Evolutionary conservation across 1,140 invertebrate species (phyloP).

Genomic region (Procambarus clarkii): DNA sequence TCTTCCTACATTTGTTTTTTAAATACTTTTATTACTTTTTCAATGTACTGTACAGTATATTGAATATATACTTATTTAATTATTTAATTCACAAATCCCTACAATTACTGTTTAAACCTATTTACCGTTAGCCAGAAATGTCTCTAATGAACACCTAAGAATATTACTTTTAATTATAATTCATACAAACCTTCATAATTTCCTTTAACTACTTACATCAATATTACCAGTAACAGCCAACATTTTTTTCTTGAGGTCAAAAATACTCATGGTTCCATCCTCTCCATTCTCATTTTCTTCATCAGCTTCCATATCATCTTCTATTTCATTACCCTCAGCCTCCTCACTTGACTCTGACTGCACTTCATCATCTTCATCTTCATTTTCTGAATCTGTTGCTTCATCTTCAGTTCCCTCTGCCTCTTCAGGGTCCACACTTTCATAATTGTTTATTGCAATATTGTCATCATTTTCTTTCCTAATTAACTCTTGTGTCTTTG

Average conservation of each 20-base stretch:
- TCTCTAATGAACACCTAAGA: too few species aligned
- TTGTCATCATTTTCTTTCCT: neutral
- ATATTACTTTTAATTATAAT: too few species aligned
- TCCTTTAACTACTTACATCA: constrained; percentile 13
- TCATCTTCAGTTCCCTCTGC: neutral
- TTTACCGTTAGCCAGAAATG: too few species aligned
- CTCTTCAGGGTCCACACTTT: neutral
- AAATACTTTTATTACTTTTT: too few species aligned
- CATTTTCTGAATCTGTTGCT: neutral
- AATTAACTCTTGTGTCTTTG: neutral
- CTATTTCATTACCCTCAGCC: neutral
- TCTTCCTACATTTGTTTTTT: too few species aligned
- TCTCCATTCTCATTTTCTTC: constrained; percentile 7
- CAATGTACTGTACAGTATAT: too few species aligned
- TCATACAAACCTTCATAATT: too few species aligned
- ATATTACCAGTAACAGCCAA: constrained; percentile 2
- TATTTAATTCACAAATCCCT: too few species aligned
- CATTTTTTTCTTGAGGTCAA: constrained; percentile 28
- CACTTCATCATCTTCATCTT: neutral
- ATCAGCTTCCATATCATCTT: constrained; percentile 1
- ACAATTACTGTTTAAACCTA: too few species aligned
- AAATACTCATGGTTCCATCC: neutral
- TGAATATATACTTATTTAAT: too few species aligned
- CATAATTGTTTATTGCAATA: too few species aligned
- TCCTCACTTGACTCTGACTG: neutral